Evolutionary conservation across 2,888 invertebrate species (phyloP).

Genomic region (Spodoptera littoralis): DNA sequence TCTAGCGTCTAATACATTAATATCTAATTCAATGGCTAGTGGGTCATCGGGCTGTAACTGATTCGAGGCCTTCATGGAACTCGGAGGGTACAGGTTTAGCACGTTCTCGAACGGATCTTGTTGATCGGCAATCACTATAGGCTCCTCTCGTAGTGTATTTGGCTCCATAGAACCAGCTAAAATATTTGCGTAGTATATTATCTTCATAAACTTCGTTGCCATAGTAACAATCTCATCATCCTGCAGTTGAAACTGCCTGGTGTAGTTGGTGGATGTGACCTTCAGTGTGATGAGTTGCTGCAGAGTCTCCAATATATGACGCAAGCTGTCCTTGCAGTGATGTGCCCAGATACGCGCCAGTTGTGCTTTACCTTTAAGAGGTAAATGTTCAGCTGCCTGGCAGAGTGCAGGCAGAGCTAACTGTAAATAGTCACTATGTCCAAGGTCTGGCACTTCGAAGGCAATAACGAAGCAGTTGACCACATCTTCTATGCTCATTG

Average conservation of each 20-base stretch:
- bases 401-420: constrained; percentile 94
- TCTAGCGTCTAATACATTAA: constrained; percentile 94
- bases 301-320: constrained; percentile 92
- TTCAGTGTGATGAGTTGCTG: constrained; percentile 96
- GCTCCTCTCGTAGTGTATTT: constrained; percentile 89
- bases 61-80: constrained; percentile 79
- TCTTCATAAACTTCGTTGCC: constrained; percentile 96
- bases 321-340: constrained; percentile 90
- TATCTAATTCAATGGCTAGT: constrained; percentile 92
- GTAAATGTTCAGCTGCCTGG: constrained; percentile 92
- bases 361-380: constrained; percentile 92
- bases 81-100: constrained; percentile 76
- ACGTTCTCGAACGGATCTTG: constrained; percentile 86
- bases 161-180: constrained; percentile 94
- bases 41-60: constrained; percentile 88
- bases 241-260: constrained; percentile 92
- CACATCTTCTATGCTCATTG: constrained; percentile 86
- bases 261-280: constrained; percentile 93
- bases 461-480: constrained; percentile 91
- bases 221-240: constrained; percentile 95
- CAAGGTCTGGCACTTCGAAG: constrained; percentile 93
- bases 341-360: constrained; percentile 94
- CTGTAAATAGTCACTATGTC: constrained; percentile 94
- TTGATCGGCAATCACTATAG: constrained; percentile 80
- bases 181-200: constrained; percentile 96